Evolutionary conservation across 2,888 invertebrate species (phyloP).

Genomic region (Vanessa cardui): DNA sequence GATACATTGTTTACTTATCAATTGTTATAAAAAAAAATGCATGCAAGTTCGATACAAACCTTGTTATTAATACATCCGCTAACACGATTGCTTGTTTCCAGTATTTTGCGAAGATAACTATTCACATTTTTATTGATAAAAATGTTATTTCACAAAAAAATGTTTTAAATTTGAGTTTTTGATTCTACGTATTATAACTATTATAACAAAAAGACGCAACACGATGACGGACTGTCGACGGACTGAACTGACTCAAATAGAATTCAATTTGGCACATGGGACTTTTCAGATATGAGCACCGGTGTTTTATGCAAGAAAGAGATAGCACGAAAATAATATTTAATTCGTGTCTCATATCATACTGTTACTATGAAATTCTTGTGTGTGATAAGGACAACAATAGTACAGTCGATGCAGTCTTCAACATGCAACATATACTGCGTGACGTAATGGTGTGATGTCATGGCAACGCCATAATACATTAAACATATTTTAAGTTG

Average conservation of each 20-base stretch:
- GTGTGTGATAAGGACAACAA: constrained; percentile 52
- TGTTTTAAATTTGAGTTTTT: neutral
- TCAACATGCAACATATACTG: constrained; percentile 58
- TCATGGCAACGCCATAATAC: constrained; percentile 62
- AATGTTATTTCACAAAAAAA: constrained; percentile 13
- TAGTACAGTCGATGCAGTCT: constrained; percentile 23
- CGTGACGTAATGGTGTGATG: constrained; percentile 71
- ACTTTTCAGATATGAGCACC: constrained; percentile 13
- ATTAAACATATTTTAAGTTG: neutral
- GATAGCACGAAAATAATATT: constrained; percentile 55
- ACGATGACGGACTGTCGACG: constrained; percentile 30
- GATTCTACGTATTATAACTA: constrained; percentile 7
- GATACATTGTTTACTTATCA: constrained; percentile 13
- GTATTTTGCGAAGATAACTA: constrained; percentile 3
- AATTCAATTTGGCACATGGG: constrained; percentile 44
- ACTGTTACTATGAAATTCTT: constrained; percentile 18
- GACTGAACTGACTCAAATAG: constrained; percentile 45
- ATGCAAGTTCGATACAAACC: constrained; percentile 10
- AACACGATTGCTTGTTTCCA: neutral
- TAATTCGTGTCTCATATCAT: constrained; percentile 24
- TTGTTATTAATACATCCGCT: constrained; percentile 15
- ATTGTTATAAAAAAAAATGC: constrained; percentile 12
- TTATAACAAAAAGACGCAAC: constrained; percentile 36
- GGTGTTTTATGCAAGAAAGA: constrained; percentile 46
- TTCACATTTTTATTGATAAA: constrained; percentile 28